A percentile compares a stretch with the other conserved stretches of the same genome.
Evolutionary conservation across 2,113 vertebrate genomes (phyloP).

Genomic region (Myrmecophaga tridactyla): DNA sequence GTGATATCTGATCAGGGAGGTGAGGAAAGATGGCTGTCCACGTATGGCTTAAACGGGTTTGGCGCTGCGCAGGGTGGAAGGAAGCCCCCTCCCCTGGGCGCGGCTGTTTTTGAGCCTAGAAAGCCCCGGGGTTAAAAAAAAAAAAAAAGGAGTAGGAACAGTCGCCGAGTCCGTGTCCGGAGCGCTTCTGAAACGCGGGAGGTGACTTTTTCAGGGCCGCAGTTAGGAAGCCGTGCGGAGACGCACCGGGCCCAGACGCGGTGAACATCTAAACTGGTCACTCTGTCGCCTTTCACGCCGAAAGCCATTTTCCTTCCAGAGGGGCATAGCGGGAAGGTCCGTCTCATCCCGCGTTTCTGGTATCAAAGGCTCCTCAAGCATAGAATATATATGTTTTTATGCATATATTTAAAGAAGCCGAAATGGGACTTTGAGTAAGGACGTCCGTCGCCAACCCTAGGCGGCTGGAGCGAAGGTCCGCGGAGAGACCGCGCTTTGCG

Average conservation of each 20-base stretch:
- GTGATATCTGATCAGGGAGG: conserved; percentile 32
- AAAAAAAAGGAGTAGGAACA: not conserved
- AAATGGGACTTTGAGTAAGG: not conserved
- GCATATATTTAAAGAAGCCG: not conserved
- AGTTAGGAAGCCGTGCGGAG: not conserved
- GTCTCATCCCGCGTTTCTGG: not conserved
- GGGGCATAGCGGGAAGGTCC: not conserved
- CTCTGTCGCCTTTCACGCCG: not conserved
- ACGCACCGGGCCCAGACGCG: fast-evolving
- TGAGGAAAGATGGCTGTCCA: not conserved
- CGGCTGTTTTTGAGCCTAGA: not conserved
- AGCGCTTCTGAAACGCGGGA: not conserved
- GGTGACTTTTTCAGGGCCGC: not conserved
- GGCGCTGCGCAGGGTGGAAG: not conserved
- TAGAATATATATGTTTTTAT: too few relatives aligned
- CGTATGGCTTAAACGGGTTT: not conserved
- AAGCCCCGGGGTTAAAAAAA: not conserved
- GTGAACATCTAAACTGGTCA: not conserved
- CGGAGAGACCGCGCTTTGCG: not conserved
- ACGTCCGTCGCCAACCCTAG: fast-evolving
- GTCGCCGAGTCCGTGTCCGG: fast-evolving
- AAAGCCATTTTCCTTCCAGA: not conserved
- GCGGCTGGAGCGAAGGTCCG: not conserved
- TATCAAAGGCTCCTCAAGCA: not conserved
- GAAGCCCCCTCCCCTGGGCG: not conserved